Conservation (phyloP, 1,140 invertebrate genomes). For the Bombus waltoni region DNA sequence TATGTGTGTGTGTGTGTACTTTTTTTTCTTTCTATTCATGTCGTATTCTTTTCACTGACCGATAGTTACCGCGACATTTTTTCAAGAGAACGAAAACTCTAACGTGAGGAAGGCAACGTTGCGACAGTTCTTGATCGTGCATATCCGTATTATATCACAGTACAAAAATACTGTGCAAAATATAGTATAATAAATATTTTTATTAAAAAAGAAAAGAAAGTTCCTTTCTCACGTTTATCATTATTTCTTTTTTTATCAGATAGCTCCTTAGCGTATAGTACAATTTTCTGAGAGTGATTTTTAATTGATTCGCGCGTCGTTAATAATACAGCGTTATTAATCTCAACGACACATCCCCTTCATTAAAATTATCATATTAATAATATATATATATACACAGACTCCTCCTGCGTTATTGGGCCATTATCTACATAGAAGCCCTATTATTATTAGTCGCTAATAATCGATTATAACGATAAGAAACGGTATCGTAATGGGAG, state of each 20-base stretch:
- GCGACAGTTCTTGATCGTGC: slow-evolving; percentile 29
- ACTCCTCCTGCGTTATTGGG: slow-evolving; percentile 61
- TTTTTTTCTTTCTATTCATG: not conserved
- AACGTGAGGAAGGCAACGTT: slow-evolving; percentile 47
- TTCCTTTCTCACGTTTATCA: slow-evolving; percentile 43
- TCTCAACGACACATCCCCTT: slow-evolving; percentile 61
- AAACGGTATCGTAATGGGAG: slow-evolving; percentile 71
- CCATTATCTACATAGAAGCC: slow-evolving; percentile 73
- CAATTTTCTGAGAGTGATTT: slow-evolving; percentile 5
- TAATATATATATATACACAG: slow-evolving; percentile 65
- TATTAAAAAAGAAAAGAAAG: slow-evolving; percentile 46
- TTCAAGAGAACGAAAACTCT: slow-evolving; percentile 1
- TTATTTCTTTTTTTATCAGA: slow-evolving; percentile 5
- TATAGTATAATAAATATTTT: slow-evolving; percentile 45
- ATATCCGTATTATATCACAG: slow-evolving; percentile 47
- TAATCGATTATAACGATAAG: slow-evolving; percentile 74
- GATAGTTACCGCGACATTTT: not conserved
- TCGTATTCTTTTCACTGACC: not conserved
- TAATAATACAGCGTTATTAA: slow-evolving; percentile 47
- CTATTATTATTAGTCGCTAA: slow-evolving; percentile 72
- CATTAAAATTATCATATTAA: slow-evolving; percentile 68
- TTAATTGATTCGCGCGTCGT: slow-evolving; percentile 42
- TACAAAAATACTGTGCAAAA: slow-evolving; percentile 53
- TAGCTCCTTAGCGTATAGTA: slow-evolving; percentile 18
- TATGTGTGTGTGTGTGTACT: too few species aligned